Evolutionary conservation across 2,888 invertebrate species (phyloP), one percentile per base, ranked within the genome.

Genomic region (Sphecodes monilicornis): DNA sequence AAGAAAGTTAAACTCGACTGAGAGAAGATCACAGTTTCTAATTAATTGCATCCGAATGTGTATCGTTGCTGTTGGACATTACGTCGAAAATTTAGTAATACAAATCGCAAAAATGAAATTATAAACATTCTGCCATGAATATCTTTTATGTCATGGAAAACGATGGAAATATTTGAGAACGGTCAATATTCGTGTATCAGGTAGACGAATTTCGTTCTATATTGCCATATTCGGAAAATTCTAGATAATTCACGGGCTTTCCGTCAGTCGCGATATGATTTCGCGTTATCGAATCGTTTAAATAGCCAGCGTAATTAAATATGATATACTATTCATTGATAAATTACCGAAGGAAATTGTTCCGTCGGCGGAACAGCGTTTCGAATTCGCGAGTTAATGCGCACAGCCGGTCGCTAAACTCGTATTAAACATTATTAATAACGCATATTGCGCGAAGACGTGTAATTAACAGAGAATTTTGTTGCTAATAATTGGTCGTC

Each of bases 351-450:
- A 39, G 46, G 46, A 57, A 57, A 64, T 71, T 39, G 50, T 60
- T 69, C 18, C 39, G 57, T 11, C 22, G 46, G 46, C 73, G 36
- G 79, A 54, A 69, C 68, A 29, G 78, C 41, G 39, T 16, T 29
- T 68, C 5, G 43, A 54, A 36, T 66, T 54, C 10, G n/a, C 29
- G 46, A 69, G n/a, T 78, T 69, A 50, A 46, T 39, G 57, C 32
- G 18, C 57, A 64, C 11, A 29, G 41, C 36, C 71, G 32, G 13
- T 39, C 29, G 29, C 32, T 29, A 10, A 18, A 11, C 26, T 22
- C 73, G 73, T 43, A 18, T 29, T 16, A 46, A 78, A 72, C 69
- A 70, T 79, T 79, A 78, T 79, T 79, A 78, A 74, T 79, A 78
- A 57, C 36, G 26, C 43, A 22, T 54, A 74, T 60, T 39, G 77